phyloP scores from a whole-genome alignment of 1,140 invertebrate genomes.

The Glossosoma conforme region DNA sequence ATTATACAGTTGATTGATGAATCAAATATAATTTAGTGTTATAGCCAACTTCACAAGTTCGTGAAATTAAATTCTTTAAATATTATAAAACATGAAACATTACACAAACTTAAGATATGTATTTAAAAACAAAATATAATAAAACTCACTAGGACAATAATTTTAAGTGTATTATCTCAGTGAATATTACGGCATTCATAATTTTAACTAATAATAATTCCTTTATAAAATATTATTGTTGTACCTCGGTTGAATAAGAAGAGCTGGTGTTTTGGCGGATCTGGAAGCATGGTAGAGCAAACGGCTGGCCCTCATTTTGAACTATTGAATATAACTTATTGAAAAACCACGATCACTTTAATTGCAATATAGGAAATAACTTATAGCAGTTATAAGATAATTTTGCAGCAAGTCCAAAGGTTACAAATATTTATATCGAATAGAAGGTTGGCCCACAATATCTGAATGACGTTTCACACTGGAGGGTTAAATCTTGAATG shows the following conservation, averaged over 20 bases:
- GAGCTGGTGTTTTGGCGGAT: background rate
- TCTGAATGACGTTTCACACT: conserved; percentile 4
- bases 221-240: too few species aligned
- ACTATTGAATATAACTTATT: conserved; percentile 1
- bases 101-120: background rate
- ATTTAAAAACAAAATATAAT: background rate
- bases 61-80: background rate
- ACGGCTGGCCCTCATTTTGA: conserved; percentile 13
- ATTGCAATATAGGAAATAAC: background rate
- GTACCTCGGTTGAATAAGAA: conserved; percentile 13
- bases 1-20: too few species aligned
- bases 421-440: background rate
- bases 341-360: background rate
- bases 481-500: background rate
- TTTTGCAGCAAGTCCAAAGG: conserved; percentile 13
- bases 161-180: background rate
- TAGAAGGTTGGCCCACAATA: background rate
- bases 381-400: background rate
- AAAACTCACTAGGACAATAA: background rate
- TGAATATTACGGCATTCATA: background rate
- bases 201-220: background rate
- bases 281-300: conserved; percentile 5
- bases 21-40: too few species aligned
- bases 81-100: background rate
- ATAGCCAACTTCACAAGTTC: too few species aligned